Evolutionary conservation across 2,113 vertebrate species (phyloP), one percentile per base, ranked within the genome.

Genomic region (Hylia prasina): DNA sequence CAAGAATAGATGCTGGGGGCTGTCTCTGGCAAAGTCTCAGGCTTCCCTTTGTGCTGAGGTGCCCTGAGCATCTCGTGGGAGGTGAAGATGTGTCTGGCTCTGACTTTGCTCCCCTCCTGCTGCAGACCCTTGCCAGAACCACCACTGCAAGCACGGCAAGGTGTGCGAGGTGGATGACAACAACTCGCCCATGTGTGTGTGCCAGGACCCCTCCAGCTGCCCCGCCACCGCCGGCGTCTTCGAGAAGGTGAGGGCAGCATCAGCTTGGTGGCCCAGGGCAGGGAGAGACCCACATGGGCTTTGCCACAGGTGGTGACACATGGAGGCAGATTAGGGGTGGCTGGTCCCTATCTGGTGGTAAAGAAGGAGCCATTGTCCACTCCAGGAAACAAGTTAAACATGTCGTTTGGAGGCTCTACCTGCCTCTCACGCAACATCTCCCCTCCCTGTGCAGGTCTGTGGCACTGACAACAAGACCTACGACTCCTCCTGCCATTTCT

Each of bases 401-500:
- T n/a, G 65, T 68, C 1, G 0, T 57, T 15, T 51, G 87, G 84
- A 93, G 33, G 19, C 16, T 87, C 7, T 78, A 39, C 40, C 54
- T 50, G 39, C 21, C 39, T 30, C 47, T 95, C 71, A 91, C 0
- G 0, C 56, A 85, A 35, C 57, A 35, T 40, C 42, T 90, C 4
- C 71, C 61, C 77, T 54, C 56, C 81, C 56, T 20, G 13, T 2
- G 30, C 97, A 99, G 99, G 98, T 99, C 47, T 99, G 99, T 10
- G 99, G 99, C 94, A 99, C 99, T 1, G 99, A 99, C 98, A 99
- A 99, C 98, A 99, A 99, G 98, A 99, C 99, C 98, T 99, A 99
- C 2, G 99, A 99, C 95, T 98, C 99, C 58, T 99, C 99, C 81
- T 99, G 99, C 98, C 99, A 99, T 93, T 99, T 99, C 98, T 99